A percentile compares a stretch with the other conserved stretches of the same genome.
phyloP scores from a whole-genome alignment of 2,888 invertebrate genomes.

The Coremacera marginata region DNA sequence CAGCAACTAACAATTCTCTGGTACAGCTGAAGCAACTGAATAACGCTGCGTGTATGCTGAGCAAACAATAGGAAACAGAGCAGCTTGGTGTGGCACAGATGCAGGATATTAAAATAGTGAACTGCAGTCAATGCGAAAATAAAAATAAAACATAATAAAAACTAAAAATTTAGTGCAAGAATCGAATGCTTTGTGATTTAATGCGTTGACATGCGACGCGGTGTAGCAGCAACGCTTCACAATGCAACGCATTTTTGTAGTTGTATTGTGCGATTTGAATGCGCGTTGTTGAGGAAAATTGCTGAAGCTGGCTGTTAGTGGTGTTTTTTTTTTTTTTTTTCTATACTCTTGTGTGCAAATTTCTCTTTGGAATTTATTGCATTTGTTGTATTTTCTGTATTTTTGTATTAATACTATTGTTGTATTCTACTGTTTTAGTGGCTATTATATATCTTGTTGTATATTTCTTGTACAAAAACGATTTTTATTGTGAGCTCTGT shows the following conservation, averaged over 20 bases:
- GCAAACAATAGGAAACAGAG: background rate
- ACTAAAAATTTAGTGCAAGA: background rate
- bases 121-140: background rate
- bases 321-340: background rate
- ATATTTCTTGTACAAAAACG: background rate
- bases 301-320: background rate
- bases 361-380: background rate
- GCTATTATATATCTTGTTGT: background rate
- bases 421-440: background rate
- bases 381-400: background rate
- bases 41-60: no score
- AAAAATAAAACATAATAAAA: background rate
- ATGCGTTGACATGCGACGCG: constrained; percentile 8
- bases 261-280: background rate
- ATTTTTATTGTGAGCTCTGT: background rate
- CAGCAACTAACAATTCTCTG: background rate
- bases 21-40: background rate
- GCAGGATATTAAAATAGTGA: background rate
- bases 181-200: background rate
- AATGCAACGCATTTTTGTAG: background rate
- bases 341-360: background rate
- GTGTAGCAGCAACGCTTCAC: no score
- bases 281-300: constrained; percentile 4
- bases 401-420: background rate
- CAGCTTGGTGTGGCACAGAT: background rate